phyloP scores from a whole-genome alignment of 2,888 invertebrate species.

The Synergus gifuensis region DNA sequence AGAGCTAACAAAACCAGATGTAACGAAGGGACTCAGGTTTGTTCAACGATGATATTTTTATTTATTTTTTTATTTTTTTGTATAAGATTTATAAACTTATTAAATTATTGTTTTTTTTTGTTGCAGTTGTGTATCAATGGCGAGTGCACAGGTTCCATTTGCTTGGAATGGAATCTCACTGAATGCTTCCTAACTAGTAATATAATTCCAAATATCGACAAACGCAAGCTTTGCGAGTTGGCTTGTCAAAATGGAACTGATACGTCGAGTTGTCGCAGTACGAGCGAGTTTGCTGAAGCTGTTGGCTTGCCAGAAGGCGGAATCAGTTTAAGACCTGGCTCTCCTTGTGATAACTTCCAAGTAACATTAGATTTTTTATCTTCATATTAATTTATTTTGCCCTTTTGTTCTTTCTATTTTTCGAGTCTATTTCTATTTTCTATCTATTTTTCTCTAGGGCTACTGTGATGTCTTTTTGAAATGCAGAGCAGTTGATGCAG shows the following conservation, averaged over 20 bases:
- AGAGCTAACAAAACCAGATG: slow-evolving; percentile 95
- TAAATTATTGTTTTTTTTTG: neutral
- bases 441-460: slow-evolving; percentile 83
- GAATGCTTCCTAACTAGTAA: slow-evolving; percentile 96
- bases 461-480: slow-evolving; percentile 99
- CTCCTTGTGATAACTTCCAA: slow-evolving; percentile 99
- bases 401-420: neutral
- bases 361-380: slow-evolving; percentile 75
- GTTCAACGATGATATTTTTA: slow-evolving; percentile 51
- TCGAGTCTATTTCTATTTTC: neutral
- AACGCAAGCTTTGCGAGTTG: slow-evolving; percentile 94
- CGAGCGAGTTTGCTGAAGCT: slow-evolving; percentile 89
- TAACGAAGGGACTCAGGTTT: slow-evolving; percentile 91
- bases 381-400: neutral
- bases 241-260: slow-evolving; percentile 95
- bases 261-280: slow-evolving; percentile 87
- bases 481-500: slow-evolving; percentile 98
- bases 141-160: slow-evolving; percentile 97
- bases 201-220: slow-evolving; percentile 86
- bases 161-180: slow-evolving; percentile 94
- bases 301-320: slow-evolving; percentile 89
- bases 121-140: slow-evolving; percentile 90
- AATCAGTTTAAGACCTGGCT: slow-evolving; percentile 94
- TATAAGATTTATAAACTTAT: neutral
- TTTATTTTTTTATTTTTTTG: neutral